Conservation (phyloP, 2,797 vertebrate genomes). For the Xenops minutus region DNA sequence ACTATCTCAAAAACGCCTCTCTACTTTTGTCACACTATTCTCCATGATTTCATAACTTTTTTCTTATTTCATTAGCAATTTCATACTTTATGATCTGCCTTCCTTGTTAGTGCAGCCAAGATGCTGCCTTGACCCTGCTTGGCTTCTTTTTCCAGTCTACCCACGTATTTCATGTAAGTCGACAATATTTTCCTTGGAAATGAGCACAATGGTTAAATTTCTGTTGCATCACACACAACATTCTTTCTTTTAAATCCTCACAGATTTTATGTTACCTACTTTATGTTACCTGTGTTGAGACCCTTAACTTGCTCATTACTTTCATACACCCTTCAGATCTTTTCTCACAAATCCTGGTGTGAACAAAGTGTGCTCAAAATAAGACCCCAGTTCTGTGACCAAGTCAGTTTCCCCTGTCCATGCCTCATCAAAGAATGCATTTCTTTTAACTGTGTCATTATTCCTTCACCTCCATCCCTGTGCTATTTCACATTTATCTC, state of each 20-base stretch:
- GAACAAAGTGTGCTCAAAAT: neutral
- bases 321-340: neutral
- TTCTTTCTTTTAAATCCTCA: neutral
- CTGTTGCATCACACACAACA: neutral
- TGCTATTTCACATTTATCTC: neutral
- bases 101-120: neutral
- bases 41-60: neutral
- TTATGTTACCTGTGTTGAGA: neutral
- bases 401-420: neutral
- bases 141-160: neutral
- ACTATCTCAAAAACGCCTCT: neutral
- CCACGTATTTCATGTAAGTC: neutral
- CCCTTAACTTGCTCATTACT: neutral
- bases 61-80: neutral
- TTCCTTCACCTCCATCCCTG: neutral
- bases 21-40: neutral
- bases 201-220: neutral
- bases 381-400: neutral
- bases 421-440: neutral
- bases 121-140: neutral
- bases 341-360: neutral
- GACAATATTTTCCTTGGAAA: neutral
- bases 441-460: neutral
- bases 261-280: neutral
- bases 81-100: neutral